Evolutionary conservation across 2,113 vertebrate genomes (phyloP), one percentile per base, ranked within the genome.

Genomic region (Osmerus eperlanus): DNA sequence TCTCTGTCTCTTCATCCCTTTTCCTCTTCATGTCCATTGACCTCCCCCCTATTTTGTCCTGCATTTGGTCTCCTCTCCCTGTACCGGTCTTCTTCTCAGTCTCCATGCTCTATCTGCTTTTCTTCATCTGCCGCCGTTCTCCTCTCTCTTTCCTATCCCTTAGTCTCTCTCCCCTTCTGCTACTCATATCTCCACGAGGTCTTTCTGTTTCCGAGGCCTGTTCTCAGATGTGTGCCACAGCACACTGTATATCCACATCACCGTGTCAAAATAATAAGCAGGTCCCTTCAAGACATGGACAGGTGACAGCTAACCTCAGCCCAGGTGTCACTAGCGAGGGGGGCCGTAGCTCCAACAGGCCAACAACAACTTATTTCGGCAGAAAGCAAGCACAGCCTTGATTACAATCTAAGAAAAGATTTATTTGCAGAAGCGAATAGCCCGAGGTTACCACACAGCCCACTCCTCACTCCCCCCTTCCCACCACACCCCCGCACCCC

Each of bases 391-490:
- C 21, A 32, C 58, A 54, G 9, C 67, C 62, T 63, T 71, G 71
- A 84, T 79, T 78, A 74, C 75, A 69, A 83, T 87, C 71, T 64
- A 72, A 80, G 13, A 59, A 61, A 80, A 71, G 73, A 82, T 83
- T 86, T 82, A 81, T 79, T 75, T 85, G 83, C 79, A 64, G 66
- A 81, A 86, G 75, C 68, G 86, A 86, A 89, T 84, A 85, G 83
- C 81, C 81, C 78, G 73, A 79, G 82, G 84, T 85, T 82, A 88
- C 84, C 71, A 80, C 72, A 71, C 72, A 77, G 67, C 52, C 68
- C 73, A 76, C 80, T 76, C 62, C 74, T 68, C 58, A 55, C 47
- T 54, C 73, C 72, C 64, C 19, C 25, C 63, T 41, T 75, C 19
- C 8, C 75, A 76, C 41, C 9, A n/a, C 23, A 18, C 51, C 13